Evolutionary conservation across 1,140 invertebrate species (phyloP).

Genomic region (Pachypsylla venusta): DNA sequence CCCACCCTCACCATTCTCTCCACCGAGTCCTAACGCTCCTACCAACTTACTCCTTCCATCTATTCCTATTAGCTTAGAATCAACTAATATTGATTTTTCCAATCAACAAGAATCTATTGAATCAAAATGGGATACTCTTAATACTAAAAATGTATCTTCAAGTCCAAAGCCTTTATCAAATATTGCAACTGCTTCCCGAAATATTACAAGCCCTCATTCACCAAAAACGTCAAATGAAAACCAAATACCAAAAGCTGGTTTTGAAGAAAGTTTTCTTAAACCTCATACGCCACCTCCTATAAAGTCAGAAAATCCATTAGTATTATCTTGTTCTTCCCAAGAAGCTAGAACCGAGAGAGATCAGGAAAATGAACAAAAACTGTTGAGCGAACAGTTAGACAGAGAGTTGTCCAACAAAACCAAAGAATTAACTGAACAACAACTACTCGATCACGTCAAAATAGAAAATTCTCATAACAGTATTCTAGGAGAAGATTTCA

Average conservation of each 20-base stretch:
- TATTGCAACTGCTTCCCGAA: too few relatives aligned
- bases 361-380: too few relatives aligned
- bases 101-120: neutral
- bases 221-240: neutral
- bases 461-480: neutral
- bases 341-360: too few relatives aligned
- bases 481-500: neutral
- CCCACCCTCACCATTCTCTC: neutral
- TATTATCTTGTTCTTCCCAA: neutral
- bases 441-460: neutral
- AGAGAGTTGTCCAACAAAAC: neutral
- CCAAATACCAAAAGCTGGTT: neutral
- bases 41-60: neutral
- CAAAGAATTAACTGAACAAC: neutral
- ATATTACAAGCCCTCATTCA: neutral
- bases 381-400: neutral
- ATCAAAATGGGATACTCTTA: too few relatives aligned
- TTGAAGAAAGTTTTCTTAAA: slow-evolving; percentile 1
- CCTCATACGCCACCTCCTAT: neutral
- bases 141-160: too few relatives aligned
- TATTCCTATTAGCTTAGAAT: neutral
- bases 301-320: neutral
- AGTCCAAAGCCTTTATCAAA: too few relatives aligned
- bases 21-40: slow-evolving; percentile 3
- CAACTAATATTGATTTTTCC: neutral